Percentiles rank a stretch among this genome's conserved stretches.
Conservation (phyloP, 2,888 invertebrate genomes). For the Limenitis camilla region DNA sequence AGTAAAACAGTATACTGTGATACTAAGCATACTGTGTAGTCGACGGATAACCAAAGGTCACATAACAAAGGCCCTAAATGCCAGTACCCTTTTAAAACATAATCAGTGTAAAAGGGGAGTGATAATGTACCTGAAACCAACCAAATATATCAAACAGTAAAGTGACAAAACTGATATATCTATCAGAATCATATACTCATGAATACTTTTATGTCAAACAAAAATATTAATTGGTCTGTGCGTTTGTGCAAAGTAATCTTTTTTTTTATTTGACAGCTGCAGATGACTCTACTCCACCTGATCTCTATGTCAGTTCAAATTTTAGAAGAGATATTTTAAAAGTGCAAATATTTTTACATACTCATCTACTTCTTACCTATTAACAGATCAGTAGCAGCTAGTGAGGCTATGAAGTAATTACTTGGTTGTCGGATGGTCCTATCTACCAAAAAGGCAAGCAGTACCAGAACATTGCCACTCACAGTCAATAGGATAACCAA, state of each 20-base stretch:
- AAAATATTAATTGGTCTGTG: too few species aligned
- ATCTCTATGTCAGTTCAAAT: too few species aligned
- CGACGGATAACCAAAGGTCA: constrained; percentile 98
- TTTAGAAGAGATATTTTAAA: too few species aligned
- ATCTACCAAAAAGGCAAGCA: constrained; percentile 95
- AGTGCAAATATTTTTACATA: too few species aligned
- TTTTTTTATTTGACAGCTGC: too few species aligned
- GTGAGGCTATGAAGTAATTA: constrained; percentile 99
- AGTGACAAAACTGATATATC: not conserved
- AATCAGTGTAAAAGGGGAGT: constrained; percentile 98
- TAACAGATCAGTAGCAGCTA: constrained; percentile 97
- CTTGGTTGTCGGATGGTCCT: constrained; percentile 95
- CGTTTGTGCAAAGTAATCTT: too few species aligned
- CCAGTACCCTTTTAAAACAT: constrained; percentile 97
- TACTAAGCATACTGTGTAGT: constrained; percentile 98
- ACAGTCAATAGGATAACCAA: constrained; percentile 94
- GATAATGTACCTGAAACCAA: constrained; percentile 88
- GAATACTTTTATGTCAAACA: too few species aligned
- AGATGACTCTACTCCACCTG: too few species aligned
- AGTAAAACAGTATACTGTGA: constrained; percentile 99
- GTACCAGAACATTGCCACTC: constrained; percentile 95
- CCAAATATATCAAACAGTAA: constrained; percentile 2
- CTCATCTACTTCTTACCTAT: too few species aligned
- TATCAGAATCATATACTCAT: too few species aligned
- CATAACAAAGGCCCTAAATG: constrained; percentile 96